phyloP scores from a whole-genome alignment of 2,888 invertebrate genomes.

The Latrodectus elegans region DNA sequence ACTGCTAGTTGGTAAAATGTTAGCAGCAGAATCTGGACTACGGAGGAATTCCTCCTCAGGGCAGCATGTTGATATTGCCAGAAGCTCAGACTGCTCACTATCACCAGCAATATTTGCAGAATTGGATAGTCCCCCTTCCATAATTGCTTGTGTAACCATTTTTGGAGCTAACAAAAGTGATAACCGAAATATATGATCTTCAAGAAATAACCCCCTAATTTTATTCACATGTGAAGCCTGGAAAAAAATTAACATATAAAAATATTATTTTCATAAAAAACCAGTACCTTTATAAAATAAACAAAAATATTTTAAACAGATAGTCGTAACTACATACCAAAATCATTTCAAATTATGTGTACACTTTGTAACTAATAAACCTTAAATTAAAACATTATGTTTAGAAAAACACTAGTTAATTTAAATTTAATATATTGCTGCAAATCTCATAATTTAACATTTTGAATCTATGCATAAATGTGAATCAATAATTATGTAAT shows the following conservation, averaged over 20 bases:
- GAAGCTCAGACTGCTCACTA: slow-evolving; percentile 66
- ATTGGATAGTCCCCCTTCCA: slow-evolving; percentile 67
- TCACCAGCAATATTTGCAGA: slow-evolving; percentile 55
- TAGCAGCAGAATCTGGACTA: slow-evolving; percentile 59
- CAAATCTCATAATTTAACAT: too few relatives aligned
- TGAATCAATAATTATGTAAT: too few relatives aligned
- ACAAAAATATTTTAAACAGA: too few relatives aligned
- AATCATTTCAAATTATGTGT: too few relatives aligned
- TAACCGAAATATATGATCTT: slow-evolving; percentile 66
- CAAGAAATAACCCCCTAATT: slow-evolving; percentile 65
- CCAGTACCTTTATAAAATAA: too few relatives aligned
- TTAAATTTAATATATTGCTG: too few relatives aligned
- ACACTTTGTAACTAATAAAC: too few relatives aligned
- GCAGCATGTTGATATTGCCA: slow-evolving; percentile 50
- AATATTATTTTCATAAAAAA: too few relatives aligned
- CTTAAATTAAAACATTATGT: too few relatives aligned
- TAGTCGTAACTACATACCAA: too few relatives aligned
- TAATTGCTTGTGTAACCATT: slow-evolving; percentile 68
- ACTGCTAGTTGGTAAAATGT: slow-evolving; percentile 45
- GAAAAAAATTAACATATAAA: neutral
- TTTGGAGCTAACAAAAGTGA: slow-evolving; percentile 67
- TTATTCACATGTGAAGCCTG: slow-evolving; percentile 65
- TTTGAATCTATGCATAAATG: too few relatives aligned
- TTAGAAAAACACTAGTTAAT: too few relatives aligned
- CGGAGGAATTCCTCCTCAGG: slow-evolving; percentile 59